Conservation (phyloP, 2,888 invertebrate genomes). For the Apodemia zela region DNA sequence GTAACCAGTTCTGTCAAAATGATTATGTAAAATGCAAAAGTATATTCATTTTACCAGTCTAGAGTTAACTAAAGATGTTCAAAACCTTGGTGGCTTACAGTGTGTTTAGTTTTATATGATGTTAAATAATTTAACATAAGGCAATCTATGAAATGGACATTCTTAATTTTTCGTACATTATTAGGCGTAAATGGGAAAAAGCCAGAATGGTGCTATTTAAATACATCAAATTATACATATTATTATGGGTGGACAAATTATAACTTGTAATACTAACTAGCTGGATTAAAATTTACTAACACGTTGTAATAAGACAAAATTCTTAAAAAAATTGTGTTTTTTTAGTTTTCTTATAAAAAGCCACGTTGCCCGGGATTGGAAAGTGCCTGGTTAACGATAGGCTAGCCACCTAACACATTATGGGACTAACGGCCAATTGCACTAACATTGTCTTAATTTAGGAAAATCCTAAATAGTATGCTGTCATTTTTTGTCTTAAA, state of each 20-base stretch:
- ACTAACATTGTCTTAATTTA: no score
- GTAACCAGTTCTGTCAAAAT: constrained; percentile 23
- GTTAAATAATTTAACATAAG: background rate
- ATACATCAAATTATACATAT: background rate
- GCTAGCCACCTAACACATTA: no score
- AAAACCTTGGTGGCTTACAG: background rate
- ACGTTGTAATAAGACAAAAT: no score
- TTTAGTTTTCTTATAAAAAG: no score
- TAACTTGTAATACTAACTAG: no score
- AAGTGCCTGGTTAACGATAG: no score
- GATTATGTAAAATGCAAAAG: background rate
- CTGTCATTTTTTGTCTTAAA: no score
- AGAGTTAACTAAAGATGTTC: background rate
- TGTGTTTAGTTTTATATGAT: background rate
- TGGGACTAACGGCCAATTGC: no score
- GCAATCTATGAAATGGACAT: background rate
- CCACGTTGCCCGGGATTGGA: no score
- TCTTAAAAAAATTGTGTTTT: no score
- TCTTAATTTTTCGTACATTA: background rate
- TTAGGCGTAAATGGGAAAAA: background rate
- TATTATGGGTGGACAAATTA: background rate
- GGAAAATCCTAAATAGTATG: no score
- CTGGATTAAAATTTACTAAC: no score
- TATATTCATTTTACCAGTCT: background rate
- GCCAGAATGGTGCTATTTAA: background rate